Percentiles rank a stretch among this genome's conserved stretches.
Conservation (phyloP, 2,888 invertebrate species). For the Chorisops tibialis region DNA sequence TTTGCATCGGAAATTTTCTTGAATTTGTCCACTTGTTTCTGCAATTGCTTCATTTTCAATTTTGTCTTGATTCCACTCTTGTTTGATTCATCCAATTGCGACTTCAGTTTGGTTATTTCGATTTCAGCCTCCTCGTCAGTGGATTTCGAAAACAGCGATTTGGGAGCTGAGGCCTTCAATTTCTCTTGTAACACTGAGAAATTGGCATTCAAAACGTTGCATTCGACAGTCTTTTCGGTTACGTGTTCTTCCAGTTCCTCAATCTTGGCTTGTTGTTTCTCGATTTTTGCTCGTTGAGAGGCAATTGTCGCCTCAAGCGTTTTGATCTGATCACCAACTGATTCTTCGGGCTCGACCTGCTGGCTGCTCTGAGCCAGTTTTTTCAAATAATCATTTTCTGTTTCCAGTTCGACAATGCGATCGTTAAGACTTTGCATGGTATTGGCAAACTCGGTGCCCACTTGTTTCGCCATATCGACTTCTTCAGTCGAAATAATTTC, state of each 20-base stretch:
- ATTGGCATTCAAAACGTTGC: conserved; percentile 54
- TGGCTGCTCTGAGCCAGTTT: conserved; percentile 50
- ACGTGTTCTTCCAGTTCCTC: conserved; percentile 54
- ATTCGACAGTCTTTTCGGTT: conserved; percentile 57
- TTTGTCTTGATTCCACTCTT: conserved; percentile 74
- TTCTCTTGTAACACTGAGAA: conserved; percentile 49
- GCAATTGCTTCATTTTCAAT: conserved; percentile 70
- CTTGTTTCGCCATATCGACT: conserved; percentile 46
- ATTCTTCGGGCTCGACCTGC: conserved; percentile 31
- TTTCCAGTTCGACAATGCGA: conserved; percentile 56
- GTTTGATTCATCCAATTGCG: conserved; percentile 71
- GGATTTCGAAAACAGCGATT: conserved; percentile 43
- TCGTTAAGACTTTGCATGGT: conserved; percentile 57
- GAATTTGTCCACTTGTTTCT: conserved; percentile 67
- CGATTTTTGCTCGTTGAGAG: conserved; percentile 52
- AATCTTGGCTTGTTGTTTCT: conserved; percentile 32
- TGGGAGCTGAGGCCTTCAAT: conserved; percentile 42
- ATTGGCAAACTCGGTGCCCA: conserved; percentile 51
- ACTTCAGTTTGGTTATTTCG: conserved; percentile 56
- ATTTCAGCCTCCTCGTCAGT: conserved; percentile 43
- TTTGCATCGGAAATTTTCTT: conserved; percentile 66
- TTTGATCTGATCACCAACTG: conserved; percentile 37
- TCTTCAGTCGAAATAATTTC: conserved; percentile 34
- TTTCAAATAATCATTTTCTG: conserved; percentile 57
- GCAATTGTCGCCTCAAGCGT: conserved; percentile 54